Evolutionary conservation across 2,113 vertebrate genomes (phyloP).

Genomic region (Sylvia atricapilla): DNA sequence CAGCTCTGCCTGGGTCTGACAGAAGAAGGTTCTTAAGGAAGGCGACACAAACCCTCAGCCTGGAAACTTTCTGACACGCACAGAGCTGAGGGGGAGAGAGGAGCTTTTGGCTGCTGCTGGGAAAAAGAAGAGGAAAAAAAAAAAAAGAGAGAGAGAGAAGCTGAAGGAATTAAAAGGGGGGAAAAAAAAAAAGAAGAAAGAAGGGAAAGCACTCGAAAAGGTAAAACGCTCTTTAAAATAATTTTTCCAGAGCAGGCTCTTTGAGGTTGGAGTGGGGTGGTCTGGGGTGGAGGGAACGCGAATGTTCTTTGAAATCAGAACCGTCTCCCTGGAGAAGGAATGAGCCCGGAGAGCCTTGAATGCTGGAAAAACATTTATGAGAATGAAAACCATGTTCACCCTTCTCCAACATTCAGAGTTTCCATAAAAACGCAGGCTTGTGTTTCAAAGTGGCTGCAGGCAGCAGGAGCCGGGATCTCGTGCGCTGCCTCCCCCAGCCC

Average conservation of each 20-base stretch:
- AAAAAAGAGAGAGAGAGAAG: neutral
- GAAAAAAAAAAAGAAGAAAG: conserved; percentile 19
- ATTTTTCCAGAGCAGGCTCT: conserved; percentile 13
- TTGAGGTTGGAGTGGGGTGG: conserved; percentile 26
- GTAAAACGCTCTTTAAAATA: conserved; percentile 50
- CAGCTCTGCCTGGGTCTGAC: conserved; percentile 42
- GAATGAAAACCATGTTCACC: conserved; percentile 62
- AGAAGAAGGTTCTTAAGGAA: conserved; percentile 57
- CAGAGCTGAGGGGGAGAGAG: conserved; percentile 2
- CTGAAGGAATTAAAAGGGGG: conserved; percentile 24
- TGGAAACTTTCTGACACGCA: conserved; percentile 57
- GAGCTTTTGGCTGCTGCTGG: conserved; percentile 26
- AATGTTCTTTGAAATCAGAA: conserved; percentile 58
- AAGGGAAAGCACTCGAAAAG: conserved; percentile 23
- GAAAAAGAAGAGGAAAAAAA: neutral
- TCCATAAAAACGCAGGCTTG: conserved; percentile 56
- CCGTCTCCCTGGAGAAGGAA: conserved; percentile 48
- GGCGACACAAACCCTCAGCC: conserved; percentile 36
- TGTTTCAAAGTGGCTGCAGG: conserved; percentile 51
- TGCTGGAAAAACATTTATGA: conserved; percentile 58
- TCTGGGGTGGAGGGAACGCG: conserved; percentile 1
- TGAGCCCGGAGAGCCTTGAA: conserved; percentile 27
- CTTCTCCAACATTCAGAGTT: conserved; percentile 65
- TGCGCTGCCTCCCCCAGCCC: neutral
- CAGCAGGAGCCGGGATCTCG: neutral